Conservation (phyloP, 2,797 vertebrate genomes). For the Austrolebias charrua region DNA sequence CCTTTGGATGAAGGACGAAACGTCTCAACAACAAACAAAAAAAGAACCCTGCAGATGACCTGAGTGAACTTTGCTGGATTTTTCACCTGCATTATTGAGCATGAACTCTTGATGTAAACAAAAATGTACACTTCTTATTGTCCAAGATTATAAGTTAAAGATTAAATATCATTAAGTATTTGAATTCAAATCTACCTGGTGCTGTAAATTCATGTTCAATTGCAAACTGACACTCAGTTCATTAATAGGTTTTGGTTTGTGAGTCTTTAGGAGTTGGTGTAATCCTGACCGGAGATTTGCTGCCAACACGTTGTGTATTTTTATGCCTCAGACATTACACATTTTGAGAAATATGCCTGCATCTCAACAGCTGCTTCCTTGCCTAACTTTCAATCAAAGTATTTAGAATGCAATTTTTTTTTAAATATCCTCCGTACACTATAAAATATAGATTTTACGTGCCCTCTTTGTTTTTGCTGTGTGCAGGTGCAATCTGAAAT, state of each 20-base stretch:
- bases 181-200: too few species aligned
- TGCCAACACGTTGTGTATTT: slow-evolving; percentile 39
- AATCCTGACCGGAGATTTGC: slow-evolving; percentile 17
- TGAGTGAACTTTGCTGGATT: too few species aligned
- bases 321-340: slow-evolving; percentile 54
- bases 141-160: too few species aligned
- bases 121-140: too few species aligned
- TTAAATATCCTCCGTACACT: slow-evolving; percentile 2
- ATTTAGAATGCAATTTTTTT: slow-evolving; percentile 27
- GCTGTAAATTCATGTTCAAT: too few species aligned
- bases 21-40: too few species aligned
- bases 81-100: too few species aligned
- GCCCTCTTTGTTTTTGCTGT: slow-evolving; percentile 31
- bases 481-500: slow-evolving; percentile 41
- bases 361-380: slow-evolving; percentile 63
- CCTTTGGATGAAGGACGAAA: too few species aligned
- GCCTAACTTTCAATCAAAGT: slow-evolving; percentile 37
- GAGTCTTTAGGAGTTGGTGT: slow-evolving; percentile 11
- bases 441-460: slow-evolving; percentile 19
- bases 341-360: slow-evolving; percentile 50
- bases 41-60: too few species aligned
- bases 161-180: too few species aligned
- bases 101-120: too few species aligned
- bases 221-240: too few species aligned
- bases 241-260: background rate